These are phyloP conservation scores for Spheniscus mendiculus DNA, from an alignment of 2,113 vertebrate species.

Conservation along the genomic window DNA sequence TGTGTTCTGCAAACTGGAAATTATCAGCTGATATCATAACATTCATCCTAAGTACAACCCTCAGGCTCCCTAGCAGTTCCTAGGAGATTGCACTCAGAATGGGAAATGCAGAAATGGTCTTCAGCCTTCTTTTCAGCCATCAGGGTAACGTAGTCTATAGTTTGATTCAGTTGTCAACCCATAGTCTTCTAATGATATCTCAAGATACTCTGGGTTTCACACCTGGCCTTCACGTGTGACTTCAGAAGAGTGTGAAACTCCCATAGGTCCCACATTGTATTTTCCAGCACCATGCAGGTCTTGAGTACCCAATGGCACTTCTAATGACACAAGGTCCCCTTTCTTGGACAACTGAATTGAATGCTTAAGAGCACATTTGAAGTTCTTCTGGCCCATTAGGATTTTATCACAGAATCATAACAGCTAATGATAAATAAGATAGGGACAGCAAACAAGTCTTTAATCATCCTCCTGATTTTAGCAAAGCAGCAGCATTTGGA, in stretches of 20 bases:
- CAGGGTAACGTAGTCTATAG: background rate
- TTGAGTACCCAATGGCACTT: background rate
- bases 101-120: background rate
- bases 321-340: background rate
- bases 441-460: background rate
- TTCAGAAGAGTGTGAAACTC: background rate
- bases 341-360: background rate
- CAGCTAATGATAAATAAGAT: background rate
- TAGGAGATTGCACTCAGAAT: background rate
- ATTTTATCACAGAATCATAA: background rate
- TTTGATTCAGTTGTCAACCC: background rate
- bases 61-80: background rate
- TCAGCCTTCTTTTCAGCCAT: background rate
- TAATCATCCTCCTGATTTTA: background rate
- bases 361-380: background rate
- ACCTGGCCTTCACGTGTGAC: background rate
- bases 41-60: background rate
- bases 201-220: background rate
- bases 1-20: slow-evolving; percentile 39
- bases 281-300: background rate
- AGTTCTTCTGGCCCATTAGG: background rate
- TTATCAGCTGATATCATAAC: slow-evolving; percentile 33
- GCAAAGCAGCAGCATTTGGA: background rate
- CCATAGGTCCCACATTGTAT: background rate
- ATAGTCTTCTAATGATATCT: background rate